phyloP scores from a whole-genome alignment of 1,140 invertebrate species.

The Papilio polyxenes region DNA sequence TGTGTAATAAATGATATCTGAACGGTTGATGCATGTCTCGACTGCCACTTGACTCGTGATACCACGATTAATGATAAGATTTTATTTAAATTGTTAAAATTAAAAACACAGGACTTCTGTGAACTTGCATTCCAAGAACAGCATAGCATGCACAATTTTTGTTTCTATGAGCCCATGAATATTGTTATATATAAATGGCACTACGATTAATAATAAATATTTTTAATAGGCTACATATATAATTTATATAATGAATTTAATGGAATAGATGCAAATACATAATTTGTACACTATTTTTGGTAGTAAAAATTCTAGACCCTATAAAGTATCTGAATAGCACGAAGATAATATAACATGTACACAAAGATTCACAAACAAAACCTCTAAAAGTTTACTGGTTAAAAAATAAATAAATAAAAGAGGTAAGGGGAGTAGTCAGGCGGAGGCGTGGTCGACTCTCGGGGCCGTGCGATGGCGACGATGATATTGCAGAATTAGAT shows the following conservation, averaged over 20 bases:
- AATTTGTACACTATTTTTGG: conserved; percentile 43
- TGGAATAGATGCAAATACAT: conserved; percentile 46
- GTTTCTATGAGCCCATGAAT: too few species aligned
- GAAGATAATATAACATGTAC: conserved; percentile 55
- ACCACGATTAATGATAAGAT: background rate
- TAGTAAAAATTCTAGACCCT: conserved; percentile 45
- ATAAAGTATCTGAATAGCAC: conserved; percentile 31
- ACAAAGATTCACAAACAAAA: conserved; percentile 65
- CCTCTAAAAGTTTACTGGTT: conserved; percentile 57
- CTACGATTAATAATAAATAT: too few species aligned
- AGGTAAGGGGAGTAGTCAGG: conserved; percentile 62
- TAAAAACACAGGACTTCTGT: background rate
- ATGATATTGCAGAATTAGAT: conserved; percentile 66
- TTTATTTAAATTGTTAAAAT: background rate
- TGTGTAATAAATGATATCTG: conserved; percentile 36
- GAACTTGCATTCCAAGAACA: background rate
- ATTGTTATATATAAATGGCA: too few species aligned
- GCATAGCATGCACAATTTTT: too few species aligned
- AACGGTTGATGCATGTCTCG: conserved; percentile 24
- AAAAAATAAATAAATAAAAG: conserved; percentile 67
- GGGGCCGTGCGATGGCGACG: conserved; percentile 56
- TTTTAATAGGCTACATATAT: too few species aligned
- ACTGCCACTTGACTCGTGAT: conserved; percentile 12
- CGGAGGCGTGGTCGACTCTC: conserved; percentile 51
- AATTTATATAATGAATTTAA: background rate